phyloP scores from a whole-genome alignment of 1,140 invertebrate genomes.

The Phenacoccus solenopsis region DNA sequence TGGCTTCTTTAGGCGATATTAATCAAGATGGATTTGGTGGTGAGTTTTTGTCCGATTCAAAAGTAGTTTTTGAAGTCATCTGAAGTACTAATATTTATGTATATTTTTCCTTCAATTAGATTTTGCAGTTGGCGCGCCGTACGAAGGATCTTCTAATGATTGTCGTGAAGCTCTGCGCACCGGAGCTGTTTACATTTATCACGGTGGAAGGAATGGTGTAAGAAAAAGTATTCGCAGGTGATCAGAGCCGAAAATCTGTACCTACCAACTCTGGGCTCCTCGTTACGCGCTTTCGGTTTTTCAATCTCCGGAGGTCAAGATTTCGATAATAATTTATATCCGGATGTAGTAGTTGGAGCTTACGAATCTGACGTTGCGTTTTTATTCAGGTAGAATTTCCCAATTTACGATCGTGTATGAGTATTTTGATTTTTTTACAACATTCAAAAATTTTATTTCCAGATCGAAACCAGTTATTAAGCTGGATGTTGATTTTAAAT shows the following conservation, averaged over 20 bases:
- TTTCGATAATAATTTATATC: constrained; percentile 79
- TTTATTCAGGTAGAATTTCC: constrained; percentile 59
- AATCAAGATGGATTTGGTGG: constrained; percentile 80
- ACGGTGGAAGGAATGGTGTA: constrained; percentile 64
- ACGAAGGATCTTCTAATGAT: constrained; percentile 60
- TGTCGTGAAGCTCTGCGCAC: constrained; percentile 25
- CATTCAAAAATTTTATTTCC: constrained; percentile 18
- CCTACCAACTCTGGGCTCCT: constrained; percentile 33
- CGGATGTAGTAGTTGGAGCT: constrained; percentile 78
- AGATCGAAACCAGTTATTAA: constrained; percentile 80
- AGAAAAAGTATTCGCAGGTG: constrained; percentile 64
- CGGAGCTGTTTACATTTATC: constrained; percentile 89
- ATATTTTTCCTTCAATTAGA: constrained; percentile 44
- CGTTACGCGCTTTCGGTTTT: constrained; percentile 70
- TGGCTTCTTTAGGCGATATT: constrained; percentile 80
- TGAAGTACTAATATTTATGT: neutral
- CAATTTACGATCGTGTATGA: too few species aligned
- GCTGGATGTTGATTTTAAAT: constrained; percentile 58
- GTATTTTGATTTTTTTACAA: too few species aligned
- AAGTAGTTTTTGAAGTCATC: too few species aligned
- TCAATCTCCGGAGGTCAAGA: constrained; percentile 78
- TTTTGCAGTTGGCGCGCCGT: constrained; percentile 91
- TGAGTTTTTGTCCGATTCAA: constrained; percentile 29
- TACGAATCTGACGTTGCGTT: constrained; percentile 68
- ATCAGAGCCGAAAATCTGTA: constrained; percentile 46